Percentiles rank a stretch among this genome's conserved stretches.
Conservation (phyloP, 2,888 invertebrate genomes). For the Dasypolia templi region DNA sequence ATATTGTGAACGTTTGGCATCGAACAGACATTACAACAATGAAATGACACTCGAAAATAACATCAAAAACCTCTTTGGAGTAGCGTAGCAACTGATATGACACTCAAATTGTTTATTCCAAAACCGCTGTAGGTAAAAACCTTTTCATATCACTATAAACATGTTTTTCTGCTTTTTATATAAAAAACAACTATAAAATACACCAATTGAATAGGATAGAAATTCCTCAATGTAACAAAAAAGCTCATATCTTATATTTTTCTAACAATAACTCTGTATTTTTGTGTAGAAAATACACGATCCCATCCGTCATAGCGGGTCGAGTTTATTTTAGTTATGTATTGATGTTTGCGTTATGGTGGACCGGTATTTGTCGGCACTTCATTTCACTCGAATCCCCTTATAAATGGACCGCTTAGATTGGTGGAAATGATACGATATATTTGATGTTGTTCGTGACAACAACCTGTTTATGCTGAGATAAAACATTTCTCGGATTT, state of each 20-base stretch:
- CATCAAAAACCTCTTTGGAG: conserved; percentile 35
- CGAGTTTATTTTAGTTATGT: conserved; percentile 64
- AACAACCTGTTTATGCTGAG: conserved; percentile 49
- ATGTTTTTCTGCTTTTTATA: conserved; percentile 36
- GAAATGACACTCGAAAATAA: conserved; percentile 48
- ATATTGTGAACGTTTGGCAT: conserved; percentile 32
- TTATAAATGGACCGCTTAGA: conserved; percentile 61
- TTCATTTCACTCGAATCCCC: conserved; percentile 62
- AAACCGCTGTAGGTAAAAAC: conserved; percentile 18
- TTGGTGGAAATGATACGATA: conserved; percentile 61
- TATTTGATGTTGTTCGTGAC: conserved; percentile 58
- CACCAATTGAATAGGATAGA: conserved; percentile 33
- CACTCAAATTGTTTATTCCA: conserved; percentile 29
- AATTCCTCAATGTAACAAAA: conserved; percentile 43
- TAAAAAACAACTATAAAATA: conserved; percentile 57
- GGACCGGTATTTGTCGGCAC: conserved; percentile 59
- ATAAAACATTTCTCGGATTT: conserved; percentile 42
- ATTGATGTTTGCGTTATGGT: conserved; percentile 62
- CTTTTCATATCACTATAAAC: conserved; percentile 28
- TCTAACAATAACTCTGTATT: conserved; percentile 55
- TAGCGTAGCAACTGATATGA: conserved; percentile 18
- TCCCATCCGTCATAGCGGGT: conserved; percentile 57
- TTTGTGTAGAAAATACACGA: conserved; percentile 56
- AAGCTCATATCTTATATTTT: conserved; percentile 59
- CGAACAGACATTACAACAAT: conserved; percentile 47